Conservation (phyloP, 64 coral and sea anemone species). For the Dendronephthya gigantea region DNA sequence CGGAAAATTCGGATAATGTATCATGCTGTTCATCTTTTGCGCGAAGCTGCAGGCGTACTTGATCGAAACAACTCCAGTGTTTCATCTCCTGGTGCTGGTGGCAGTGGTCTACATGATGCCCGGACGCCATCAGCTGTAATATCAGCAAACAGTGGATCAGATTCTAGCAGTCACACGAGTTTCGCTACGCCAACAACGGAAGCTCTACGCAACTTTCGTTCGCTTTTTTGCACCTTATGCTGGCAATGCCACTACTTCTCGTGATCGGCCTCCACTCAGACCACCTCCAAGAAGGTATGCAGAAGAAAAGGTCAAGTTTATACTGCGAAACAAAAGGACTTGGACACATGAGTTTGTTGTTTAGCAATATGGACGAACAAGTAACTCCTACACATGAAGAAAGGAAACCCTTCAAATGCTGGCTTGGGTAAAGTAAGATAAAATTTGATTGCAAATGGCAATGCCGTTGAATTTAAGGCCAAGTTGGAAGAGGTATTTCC, state of each 20-base stretch:
- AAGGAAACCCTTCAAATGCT: neutral
- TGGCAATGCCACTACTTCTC: conserved; percentile 13
- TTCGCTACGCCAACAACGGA: neutral
- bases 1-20: too few species aligned
- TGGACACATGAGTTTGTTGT: conserved; percentile 9
- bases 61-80: conserved; percentile 18
- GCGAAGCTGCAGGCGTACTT: conserved; percentile 29
- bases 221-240: conserved; percentile 28
- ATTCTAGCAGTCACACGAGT: neutral
- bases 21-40: neutral
- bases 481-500: neutral
- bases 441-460: neutral
- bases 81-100: neutral
- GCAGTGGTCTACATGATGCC: conserved; percentile 1
- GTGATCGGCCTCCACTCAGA: neutral
- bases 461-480: neutral
- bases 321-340: neutral
- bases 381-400: neutral
- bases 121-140: neutral
- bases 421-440: neutral
- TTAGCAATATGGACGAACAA: neutral
- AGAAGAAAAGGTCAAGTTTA: neutral
- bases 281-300: neutral
- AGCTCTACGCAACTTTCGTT: conserved; percentile 28
- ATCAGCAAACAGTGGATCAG: conserved; percentile 21